phyloP scores from a whole-genome alignment of 2,797 vertebrate species.

The Acestrorhynchus altus region DNA sequence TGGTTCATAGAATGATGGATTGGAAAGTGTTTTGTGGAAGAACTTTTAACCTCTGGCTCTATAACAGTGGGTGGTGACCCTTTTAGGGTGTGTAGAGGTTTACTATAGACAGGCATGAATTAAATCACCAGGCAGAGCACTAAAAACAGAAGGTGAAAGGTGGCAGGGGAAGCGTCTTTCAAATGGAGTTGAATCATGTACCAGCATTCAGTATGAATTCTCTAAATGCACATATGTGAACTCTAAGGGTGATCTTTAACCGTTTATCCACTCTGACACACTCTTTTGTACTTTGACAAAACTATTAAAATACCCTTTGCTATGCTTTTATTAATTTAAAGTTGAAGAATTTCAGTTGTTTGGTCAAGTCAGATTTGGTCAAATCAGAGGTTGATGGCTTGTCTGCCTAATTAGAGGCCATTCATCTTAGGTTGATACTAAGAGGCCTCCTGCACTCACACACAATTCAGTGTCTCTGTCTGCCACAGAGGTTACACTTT shows the following conservation, averaged over 20 bases:
- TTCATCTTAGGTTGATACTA: constrained; percentile 4
- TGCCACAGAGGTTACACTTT: not conserved
- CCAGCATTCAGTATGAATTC: not conserved
- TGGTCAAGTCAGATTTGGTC: not conserved
- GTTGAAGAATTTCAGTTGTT: not conserved
- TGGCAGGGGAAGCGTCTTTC: not conserved
- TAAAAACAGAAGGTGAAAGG: not conserved
- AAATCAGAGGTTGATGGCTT: not conserved
- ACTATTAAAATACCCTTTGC: no score
- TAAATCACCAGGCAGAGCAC: constrained; percentile 36
- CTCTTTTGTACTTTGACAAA: not conserved
- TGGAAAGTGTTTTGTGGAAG: constrained; percentile 14
- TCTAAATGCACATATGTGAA: not conserved
- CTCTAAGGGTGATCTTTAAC: not conserved
- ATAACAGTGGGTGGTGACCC: constrained; percentile 19
- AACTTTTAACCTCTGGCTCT: constrained; percentile 36
- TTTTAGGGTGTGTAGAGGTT: constrained; percentile 19
- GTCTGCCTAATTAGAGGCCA: not conserved
- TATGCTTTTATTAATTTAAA: not conserved
- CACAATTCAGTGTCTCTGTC: not conserved
- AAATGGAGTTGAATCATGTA: not conserved
- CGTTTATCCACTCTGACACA: not conserved
- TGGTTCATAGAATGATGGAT: constrained; percentile 3
- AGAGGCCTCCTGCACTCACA: not conserved
- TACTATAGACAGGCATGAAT: constrained; percentile 24